Percentiles rank a stretch among this genome's conserved stretches.
Evolutionary conservation across 2,797 vertebrate species (phyloP).

Genomic region (Sylvia borin): DNA sequence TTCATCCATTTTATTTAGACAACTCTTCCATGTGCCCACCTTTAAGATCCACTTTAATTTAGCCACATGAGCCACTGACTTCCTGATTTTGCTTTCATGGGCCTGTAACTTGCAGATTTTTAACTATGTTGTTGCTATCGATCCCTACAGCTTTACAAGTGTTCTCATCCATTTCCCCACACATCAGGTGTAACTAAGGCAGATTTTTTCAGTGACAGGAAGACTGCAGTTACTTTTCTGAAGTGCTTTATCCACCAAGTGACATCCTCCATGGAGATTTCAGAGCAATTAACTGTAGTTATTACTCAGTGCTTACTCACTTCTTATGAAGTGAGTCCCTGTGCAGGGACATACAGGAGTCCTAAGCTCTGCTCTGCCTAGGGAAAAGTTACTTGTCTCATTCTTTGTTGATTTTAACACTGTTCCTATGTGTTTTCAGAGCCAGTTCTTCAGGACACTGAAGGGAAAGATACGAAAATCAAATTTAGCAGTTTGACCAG

Average conservation of each 20-base stretch:
- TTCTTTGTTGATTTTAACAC: neutral
- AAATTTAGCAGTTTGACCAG: neutral
- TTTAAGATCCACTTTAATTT: neutral
- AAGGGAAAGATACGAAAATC: accelerated
- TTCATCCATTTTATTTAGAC: neutral
- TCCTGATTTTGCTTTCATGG: neutral
- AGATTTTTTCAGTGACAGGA: neutral
- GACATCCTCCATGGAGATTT: neutral
- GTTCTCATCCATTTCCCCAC: neutral
- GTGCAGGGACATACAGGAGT: neutral
- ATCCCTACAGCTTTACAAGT: neutral
- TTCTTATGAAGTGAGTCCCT: neutral
- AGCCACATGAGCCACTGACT: neutral
- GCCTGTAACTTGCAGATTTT: neutral
- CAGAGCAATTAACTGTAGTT: neutral
- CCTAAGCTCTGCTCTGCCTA: neutral
- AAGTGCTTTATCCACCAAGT: neutral
- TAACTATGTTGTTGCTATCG: neutral
- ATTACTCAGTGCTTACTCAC: neutral
- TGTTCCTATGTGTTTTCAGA: neutral
- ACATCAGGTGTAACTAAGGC: neutral
- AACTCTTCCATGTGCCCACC: neutral
- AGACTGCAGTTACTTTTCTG: neutral
- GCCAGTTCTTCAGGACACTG: neutral
- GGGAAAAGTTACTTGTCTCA: neutral